Conservation (phyloP, 2,113 vertebrate species). For the Gavia stellata region DNA sequence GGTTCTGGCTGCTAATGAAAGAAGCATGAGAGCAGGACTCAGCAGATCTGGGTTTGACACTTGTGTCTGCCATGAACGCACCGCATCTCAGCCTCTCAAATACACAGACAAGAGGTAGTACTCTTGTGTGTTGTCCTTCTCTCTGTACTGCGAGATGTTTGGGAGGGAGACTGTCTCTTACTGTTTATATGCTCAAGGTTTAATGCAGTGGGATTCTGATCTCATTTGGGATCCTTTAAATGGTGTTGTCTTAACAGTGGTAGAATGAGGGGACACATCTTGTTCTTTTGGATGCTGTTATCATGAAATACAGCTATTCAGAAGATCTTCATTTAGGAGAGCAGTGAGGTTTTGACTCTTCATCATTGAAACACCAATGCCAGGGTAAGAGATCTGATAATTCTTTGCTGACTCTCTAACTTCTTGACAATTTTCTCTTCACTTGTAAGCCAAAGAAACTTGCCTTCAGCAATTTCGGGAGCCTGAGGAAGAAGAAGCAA, state of each 20-base stretch:
- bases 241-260: background rate
- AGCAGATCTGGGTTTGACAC: background rate
- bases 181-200: background rate
- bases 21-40: background rate
- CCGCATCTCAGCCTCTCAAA: background rate
- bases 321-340: background rate
- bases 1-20: background rate
- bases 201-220: background rate
- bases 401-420: background rate
- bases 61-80: background rate
- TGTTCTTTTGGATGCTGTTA: background rate
- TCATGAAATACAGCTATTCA: background rate
- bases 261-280: background rate
- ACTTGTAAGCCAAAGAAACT: conserved; percentile 87
- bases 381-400: background rate
- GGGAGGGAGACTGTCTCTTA: background rate
- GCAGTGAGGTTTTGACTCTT: background rate
- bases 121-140: background rate
- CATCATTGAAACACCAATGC: background rate
- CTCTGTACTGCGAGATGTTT: background rate
- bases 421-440: background rate
- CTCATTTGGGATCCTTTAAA: background rate
- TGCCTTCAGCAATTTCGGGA: conserved; percentile 89
- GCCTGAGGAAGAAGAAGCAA: conserved; percentile 89
- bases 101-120: background rate